Percentiles rank a stretch among this genome's conserved stretches.
Conservation (phyloP, 1,140 invertebrate genomes). For the Augochlora pura region DNA sequence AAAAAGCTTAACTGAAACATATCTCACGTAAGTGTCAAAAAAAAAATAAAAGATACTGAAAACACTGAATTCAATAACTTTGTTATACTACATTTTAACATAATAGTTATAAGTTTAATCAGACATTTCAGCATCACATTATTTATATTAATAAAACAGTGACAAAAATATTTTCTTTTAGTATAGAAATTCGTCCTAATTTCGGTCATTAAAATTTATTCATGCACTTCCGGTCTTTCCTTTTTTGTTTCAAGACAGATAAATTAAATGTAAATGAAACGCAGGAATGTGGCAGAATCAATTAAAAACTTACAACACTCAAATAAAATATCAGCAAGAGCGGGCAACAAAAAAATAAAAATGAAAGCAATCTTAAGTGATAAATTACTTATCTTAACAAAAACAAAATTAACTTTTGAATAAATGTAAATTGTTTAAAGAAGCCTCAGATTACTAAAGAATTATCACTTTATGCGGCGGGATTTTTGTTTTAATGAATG, state of each 20-base stretch:
- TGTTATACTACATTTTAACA: background rate
- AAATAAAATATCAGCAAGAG: slow-evolving; percentile 70
- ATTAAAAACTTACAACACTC: slow-evolving; percentile 54
- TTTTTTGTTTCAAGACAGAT: background rate
- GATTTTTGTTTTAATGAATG: slow-evolving; percentile 51
- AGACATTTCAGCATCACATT: slow-evolving; percentile 9
- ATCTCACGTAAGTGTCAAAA: slow-evolving; percentile 18
- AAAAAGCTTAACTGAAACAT: slow-evolving; percentile 44
- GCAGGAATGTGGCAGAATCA: slow-evolving; percentile 64
- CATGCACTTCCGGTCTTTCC: slow-evolving; percentile 23
- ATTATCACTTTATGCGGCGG: slow-evolving; percentile 71
- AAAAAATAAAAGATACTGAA: slow-evolving; percentile 10
- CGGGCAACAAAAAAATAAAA: slow-evolving; percentile 66
- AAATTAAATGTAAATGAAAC: slow-evolving; percentile 61
- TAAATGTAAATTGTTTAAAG: slow-evolving; percentile 43
- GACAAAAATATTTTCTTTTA: background rate
- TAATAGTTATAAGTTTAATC: slow-evolving; percentile 14
- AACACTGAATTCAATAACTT: background rate
- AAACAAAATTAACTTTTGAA: slow-evolving; percentile 50
- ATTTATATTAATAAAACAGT: slow-evolving; percentile 9
- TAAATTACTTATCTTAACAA: slow-evolving; percentile 28
- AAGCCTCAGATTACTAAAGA: slow-evolving; percentile 81
- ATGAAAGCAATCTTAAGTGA: slow-evolving; percentile 41
- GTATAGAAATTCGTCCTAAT: background rate
- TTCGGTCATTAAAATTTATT: slow-evolving; percentile 6